Evolutionary conservation across 2,797 vertebrate species (phyloP).

Genomic region (Hylomyscus alleni): DNA sequence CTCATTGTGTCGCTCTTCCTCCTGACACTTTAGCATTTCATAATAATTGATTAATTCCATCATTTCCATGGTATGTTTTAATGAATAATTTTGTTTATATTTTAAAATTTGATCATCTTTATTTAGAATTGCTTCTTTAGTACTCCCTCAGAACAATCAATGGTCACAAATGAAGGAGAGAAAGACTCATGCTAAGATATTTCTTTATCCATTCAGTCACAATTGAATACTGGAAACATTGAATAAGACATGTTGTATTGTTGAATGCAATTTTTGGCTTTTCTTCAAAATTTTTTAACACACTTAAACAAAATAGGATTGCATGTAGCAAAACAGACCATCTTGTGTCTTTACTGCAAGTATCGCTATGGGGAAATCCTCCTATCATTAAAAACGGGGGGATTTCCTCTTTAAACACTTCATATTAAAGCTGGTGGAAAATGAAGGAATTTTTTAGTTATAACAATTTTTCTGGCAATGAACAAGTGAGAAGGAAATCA

Average conservation of each 20-base stretch:
- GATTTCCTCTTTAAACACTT: not conserved
- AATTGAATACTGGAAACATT: not conserved
- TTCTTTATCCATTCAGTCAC: not conserved
- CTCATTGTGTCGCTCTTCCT: not conserved
- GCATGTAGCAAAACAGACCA: not conserved
- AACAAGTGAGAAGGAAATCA: constrained; percentile 39
- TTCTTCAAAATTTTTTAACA: constrained; percentile 5
- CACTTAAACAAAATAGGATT: constrained; percentile 43
- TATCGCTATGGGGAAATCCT: constrained; percentile 25
- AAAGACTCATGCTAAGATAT: not conserved
- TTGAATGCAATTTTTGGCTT: constrained; percentile 12
- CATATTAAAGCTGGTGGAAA: constrained; percentile 30
- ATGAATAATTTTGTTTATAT: not conserved
- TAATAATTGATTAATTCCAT: not conserved
- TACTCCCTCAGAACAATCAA: not conserved
- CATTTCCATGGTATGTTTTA: not conserved
- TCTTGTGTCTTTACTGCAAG: constrained; percentile 4
- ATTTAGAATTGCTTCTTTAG: not conserved
- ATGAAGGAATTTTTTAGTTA: not conserved
- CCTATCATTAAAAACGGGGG: not conserved
- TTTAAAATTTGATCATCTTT: not conserved
- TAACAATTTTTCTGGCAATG: constrained; percentile 24
- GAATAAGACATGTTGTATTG: not conserved
- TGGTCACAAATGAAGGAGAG: not conserved
- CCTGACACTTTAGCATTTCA: not conserved